Conservation (phyloP, 1,140 invertebrate genomes). For the Apis cerana region DNA sequence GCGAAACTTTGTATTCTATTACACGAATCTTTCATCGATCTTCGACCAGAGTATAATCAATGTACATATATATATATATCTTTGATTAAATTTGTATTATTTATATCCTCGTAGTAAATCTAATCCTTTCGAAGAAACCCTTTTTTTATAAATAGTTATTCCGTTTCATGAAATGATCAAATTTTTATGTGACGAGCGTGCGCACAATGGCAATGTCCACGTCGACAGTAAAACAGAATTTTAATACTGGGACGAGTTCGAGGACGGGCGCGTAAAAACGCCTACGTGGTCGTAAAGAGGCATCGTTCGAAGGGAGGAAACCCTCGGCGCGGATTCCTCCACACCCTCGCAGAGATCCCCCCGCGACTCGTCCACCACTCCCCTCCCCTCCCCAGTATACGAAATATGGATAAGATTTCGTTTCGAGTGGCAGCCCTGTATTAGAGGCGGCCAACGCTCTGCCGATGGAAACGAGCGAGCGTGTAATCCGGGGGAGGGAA, state of each 20-base stretch:
- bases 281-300: constrained; percentile 57
- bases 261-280: constrained; percentile 57
- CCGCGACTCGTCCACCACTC: not conserved
- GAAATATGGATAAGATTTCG: constrained; percentile 63
- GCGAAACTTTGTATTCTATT: constrained; percentile 49
- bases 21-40: constrained; percentile 46
- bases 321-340: constrained; percentile 8
- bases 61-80: too few relatives aligned
- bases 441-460: constrained; percentile 25
- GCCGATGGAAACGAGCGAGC: constrained; percentile 29
- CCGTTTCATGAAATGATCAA: not conserved
- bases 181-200: too few relatives aligned
- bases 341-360: not conserved
- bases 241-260: constrained; percentile 57
- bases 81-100: too few relatives aligned
- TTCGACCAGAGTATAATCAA: not conserved
- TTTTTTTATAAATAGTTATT: too few relatives aligned
- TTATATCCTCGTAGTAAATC: too few relatives aligned
- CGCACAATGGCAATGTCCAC: not conserved
- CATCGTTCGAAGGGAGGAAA: constrained; percentile 40
- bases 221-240: constrained; percentile 61
- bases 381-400: too few relatives aligned
- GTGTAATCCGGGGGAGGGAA: constrained; percentile 61
- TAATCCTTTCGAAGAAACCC: too few relatives aligned
- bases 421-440: constrained; percentile 48